Evolutionary conservation across 2,113 vertebrate genomes (phyloP).

Genomic region (Istiophorus platypterus): DNA sequence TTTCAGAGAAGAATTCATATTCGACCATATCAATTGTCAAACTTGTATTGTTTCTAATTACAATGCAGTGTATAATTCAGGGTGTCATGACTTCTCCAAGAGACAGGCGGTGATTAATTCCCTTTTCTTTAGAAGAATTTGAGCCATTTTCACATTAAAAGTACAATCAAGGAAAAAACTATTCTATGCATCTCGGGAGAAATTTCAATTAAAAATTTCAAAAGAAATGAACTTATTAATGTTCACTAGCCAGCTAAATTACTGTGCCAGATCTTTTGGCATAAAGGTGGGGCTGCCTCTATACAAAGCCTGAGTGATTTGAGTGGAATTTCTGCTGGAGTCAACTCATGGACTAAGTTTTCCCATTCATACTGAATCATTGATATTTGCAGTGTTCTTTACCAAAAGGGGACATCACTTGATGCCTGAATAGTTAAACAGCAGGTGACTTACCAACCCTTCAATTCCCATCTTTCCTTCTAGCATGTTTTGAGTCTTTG

Average conservation of each 20-base stretch:
- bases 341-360: not conserved
- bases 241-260: constrained; percentile 1
- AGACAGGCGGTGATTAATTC: constrained; percentile 63
- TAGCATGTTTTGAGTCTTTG: not conserved
- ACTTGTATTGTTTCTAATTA: constrained; percentile 66
- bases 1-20: constrained; percentile 35
- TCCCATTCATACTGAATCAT: not conserved
- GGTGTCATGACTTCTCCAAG: constrained; percentile 60
- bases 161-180: constrained; percentile 4
- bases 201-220: not conserved
- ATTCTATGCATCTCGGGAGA: not conserved
- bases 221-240: constrained; percentile 17
- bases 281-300: not conserved
- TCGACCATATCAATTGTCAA: constrained; percentile 54
- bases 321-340: not conserved
- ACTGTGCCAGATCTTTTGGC: not conserved
- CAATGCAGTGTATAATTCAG: constrained; percentile 62
- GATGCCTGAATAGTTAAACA: not conserved
- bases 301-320: not conserved
- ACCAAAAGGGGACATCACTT: constrained; percentile 4
- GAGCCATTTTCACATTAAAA: constrained; percentile 25
- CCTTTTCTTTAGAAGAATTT: constrained; percentile 6
- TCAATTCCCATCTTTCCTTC: not conserved
- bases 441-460: not conserved
- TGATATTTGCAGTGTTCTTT: not conserved